phyloP scores from a whole-genome alignment of 2,113 vertebrate genomes.

The Rhodinocichla rosea region DNA sequence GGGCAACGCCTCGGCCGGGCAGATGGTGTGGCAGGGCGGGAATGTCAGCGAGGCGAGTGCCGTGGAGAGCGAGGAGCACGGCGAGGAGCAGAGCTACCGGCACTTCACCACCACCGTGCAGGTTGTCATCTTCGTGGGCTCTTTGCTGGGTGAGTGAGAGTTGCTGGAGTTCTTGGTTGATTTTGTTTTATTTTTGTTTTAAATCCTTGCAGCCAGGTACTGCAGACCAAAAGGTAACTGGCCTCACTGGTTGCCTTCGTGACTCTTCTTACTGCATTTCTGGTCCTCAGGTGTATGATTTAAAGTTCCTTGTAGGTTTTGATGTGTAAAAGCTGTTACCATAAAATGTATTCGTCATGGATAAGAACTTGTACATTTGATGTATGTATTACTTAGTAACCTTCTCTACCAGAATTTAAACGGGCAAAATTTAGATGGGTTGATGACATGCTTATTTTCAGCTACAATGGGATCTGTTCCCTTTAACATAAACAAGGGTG shows the following conservation, averaged over 20 bases:
- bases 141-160: slow-evolving; percentile 85
- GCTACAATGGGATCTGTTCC: background rate
- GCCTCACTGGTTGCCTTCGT: background rate
- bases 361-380: background rate
- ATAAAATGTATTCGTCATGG: background rate
- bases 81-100: slow-evolving; percentile 82
- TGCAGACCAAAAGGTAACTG: background rate
- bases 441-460: background rate
- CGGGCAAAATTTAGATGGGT: background rate
- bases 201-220: background rate
- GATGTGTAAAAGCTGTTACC: background rate
- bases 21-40: slow-evolving; percentile 64
- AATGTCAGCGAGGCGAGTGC: slow-evolving; percentile 46
- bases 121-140: slow-evolving; percentile 88
- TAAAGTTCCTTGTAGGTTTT: background rate
- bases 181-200: background rate
- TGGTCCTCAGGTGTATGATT: background rate
- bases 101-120: slow-evolving; percentile 88
- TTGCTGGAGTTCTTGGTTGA: background rate
- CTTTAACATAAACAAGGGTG: background rate
- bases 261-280: background rate
- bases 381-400: background rate
- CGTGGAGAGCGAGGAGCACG: background rate
- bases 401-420: background rate
- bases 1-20: slow-evolving; percentile 70